Percentiles rank a stretch among this genome's conserved stretches.
These are phyloP conservation scores for Morpho deidamia DNA, from an alignment of 2,888 invertebrate species.

Conservation along the genomic window DNA sequence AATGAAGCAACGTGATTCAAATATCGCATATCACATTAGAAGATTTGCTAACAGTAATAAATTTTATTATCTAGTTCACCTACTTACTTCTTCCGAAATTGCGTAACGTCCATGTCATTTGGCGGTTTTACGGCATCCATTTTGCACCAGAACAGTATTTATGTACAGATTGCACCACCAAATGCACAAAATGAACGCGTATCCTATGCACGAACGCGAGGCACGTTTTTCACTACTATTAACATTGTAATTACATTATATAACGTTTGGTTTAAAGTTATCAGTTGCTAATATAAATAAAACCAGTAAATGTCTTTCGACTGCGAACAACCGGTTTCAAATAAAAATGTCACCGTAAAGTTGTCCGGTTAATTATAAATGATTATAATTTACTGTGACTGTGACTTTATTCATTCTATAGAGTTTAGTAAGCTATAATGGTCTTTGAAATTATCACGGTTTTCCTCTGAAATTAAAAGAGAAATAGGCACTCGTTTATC, in stretches of 20 bases:
- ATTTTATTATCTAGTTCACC: background rate
- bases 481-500: too few relatives aligned
- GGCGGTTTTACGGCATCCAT: constrained; percentile 6
- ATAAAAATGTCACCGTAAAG: constrained; percentile 12
- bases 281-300: constrained; percentile 16
- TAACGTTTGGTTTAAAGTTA: background rate
- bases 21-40: too few relatives aligned
- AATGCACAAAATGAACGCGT: background rate
- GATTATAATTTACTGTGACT: constrained; percentile 9
- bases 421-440: too few relatives aligned
- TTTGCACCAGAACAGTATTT: background rate
- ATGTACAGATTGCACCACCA: background rate
- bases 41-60: too few relatives aligned
- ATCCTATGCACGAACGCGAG: background rate
- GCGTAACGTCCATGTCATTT: constrained; percentile 7
- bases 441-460: too few relatives aligned
- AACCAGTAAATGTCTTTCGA: constrained; percentile 1
- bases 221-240: background rate
- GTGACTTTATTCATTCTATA: background rate
- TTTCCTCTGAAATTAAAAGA: too few relatives aligned
- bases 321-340: constrained; percentile 14
- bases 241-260: constrained; percentile 4
- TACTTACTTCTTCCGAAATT: constrained; percentile 17
- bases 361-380: constrained; percentile 8
- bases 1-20: too few relatives aligned